A percentile compares a stretch with the other conserved stretches of the same genome.
phyloP scores from a whole-genome alignment of 2,888 invertebrate species.

The Apotomis turbidana region DNA sequence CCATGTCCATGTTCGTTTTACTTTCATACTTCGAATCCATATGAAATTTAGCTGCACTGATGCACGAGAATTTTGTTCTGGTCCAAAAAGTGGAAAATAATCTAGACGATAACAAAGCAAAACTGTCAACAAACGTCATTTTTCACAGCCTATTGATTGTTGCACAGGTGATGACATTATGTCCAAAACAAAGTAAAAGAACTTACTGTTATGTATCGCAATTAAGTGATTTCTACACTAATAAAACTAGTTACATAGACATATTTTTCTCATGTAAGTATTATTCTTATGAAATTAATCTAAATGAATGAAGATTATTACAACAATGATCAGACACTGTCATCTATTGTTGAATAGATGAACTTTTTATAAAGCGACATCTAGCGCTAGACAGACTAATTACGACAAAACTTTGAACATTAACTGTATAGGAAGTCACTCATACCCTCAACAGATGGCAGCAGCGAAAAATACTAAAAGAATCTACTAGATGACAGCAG shows the following conservation, averaged over 20 bases:
- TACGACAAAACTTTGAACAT: not conserved
- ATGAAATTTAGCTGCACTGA: conserved; percentile 68
- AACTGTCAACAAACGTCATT: conserved; percentile 80
- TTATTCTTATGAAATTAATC: too few relatives aligned
- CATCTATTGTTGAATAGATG: conserved; percentile 48
- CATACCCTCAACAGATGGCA: conserved; percentile 17
- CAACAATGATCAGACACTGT: conserved; percentile 16
- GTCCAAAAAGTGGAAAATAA: conserved; percentile 68
- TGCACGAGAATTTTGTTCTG: conserved; percentile 71
- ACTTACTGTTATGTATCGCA: not conserved
- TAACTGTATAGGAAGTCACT: too few relatives aligned
- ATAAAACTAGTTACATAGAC: too few relatives aligned
- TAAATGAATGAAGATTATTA: too few relatives aligned
- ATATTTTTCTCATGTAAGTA: too few relatives aligned
- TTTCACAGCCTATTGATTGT: conserved; percentile 50
- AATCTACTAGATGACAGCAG: too few relatives aligned
- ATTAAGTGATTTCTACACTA: too few relatives aligned
- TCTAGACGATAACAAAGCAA: conserved; percentile 76
- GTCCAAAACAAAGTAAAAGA: conserved; percentile 19
- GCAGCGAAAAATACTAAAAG: not conserved
- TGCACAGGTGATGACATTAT: conserved; percentile 12
- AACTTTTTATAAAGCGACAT: conserved; percentile 15
- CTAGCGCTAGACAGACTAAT: not conserved
- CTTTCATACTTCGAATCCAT: conserved; percentile 75
- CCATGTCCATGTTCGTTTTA: conserved; percentile 72